Base-by-base conservation (phyloP, 2,888 invertebrate species). In the Leptothorax acervorum region DNA sequence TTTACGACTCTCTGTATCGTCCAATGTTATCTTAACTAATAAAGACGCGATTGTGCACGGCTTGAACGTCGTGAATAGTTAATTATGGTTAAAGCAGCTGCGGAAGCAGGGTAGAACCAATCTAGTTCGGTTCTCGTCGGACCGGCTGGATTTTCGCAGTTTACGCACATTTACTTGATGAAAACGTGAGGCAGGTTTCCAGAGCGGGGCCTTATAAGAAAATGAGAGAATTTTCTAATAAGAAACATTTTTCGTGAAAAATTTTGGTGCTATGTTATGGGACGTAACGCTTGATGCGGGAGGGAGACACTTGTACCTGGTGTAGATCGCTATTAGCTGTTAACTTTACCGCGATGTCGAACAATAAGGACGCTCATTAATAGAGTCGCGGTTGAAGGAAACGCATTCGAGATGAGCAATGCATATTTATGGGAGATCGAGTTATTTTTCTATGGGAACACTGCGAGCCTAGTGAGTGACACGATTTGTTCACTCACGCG, bases 391-490 rank as follows among this genome's bases (percentile, higher is more conserved):
- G 65, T 70, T 66, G 82, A 89, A 65, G 35, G 12, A 23, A 65
- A 53, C 31, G 63, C 28, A 62, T 31, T 51, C 57, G 65, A 84
- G 78, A 45, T 79, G 82, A 62, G 70, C 82, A 71, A 83, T 71
- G 82, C 85, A 31, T 87, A 84, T 85, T 86, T 83, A 70, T 83
- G 83, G 76, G 79, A 82, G 65, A 84, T 84, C 83, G 82, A 90
- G 79, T 85, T 90, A 90, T 90, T 90, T 90, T 90, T 90, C 87
- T 90, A 90, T 86, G 74, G 63, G 57, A 57, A 71, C 73, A 42
- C 57, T 71, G 31, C 18, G 23, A 68, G 39, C n/a, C 12, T 42
- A 42, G n/a, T 68, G 31, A 65, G 28, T 23, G 35, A 12, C 3
- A n/a, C n/a, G 28, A 53, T 55, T 78, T 55, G 18, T 60, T 15